phyloP scores from a whole-genome alignment of 2,888 invertebrate species.

The Cyclophora albipunctata region DNA sequence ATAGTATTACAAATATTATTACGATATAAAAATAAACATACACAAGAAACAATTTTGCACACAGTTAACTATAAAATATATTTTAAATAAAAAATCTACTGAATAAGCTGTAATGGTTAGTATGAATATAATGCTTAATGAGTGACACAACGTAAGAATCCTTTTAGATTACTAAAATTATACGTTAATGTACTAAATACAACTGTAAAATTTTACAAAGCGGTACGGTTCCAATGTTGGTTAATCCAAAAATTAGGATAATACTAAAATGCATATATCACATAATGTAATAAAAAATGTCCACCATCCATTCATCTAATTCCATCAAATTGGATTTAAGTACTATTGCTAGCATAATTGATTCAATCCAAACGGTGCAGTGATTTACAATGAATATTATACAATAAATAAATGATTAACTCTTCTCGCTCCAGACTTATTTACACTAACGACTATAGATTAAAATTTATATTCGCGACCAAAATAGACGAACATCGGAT shows the following conservation, averaged over 20 bases:
- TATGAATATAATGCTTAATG: too few relatives aligned
- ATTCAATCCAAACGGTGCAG: constrained; percentile 14
- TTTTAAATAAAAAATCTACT: constrained; percentile 4
- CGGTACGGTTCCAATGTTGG: too few relatives aligned
- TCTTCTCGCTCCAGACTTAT: constrained; percentile 22
- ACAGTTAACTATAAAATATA: constrained; percentile 10
- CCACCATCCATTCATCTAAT: neutral
- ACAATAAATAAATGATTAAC: constrained; percentile 18
- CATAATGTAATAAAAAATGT: constrained; percentile 5
- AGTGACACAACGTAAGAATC: too few relatives aligned
- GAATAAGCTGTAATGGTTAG: constrained; percentile 6
- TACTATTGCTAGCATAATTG: constrained; percentile 20
- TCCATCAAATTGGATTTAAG: constrained; percentile 14
- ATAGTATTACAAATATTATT: constrained; percentile 33
- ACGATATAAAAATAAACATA: neutral
- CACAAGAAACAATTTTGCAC: constrained; percentile 5
- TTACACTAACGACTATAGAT: constrained; percentile 31
- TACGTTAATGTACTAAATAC: too few relatives aligned
- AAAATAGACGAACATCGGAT: constrained; percentile 9
- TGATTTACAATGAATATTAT: constrained; percentile 10
- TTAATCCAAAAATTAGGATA: too few relatives aligned
- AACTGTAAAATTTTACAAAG: too few relatives aligned
- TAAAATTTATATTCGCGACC: constrained; percentile 12
- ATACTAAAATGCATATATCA: constrained; percentile 3
- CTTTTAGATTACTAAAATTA: too few relatives aligned